Percentiles rank a stretch among this genome's conserved stretches.
These are phyloP conservation scores for Antechinus flavipes DNA, from an alignment of 2,113 vertebrate genomes.

Conservation along the genomic window DNA sequence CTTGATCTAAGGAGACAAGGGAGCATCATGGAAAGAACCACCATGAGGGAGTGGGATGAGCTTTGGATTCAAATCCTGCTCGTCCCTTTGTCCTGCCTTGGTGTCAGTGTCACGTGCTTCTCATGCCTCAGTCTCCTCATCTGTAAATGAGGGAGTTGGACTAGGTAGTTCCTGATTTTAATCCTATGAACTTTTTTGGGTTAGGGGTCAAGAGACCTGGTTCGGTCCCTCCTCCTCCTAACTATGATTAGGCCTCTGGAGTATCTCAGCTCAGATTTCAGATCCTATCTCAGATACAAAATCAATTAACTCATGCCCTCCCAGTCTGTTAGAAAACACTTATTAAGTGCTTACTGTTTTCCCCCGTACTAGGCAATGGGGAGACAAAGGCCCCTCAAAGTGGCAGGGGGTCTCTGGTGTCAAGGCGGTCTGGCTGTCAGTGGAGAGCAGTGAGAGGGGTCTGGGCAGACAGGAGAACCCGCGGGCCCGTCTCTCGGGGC, in stretches of 20 bases:
- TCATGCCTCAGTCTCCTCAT: fast-evolving
- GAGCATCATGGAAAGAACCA: not conserved
- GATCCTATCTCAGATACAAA: too few species aligned
- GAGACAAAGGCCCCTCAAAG: not conserved
- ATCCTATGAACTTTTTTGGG: not conserved
- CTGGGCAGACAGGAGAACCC: not conserved
- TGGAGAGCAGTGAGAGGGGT: not conserved
- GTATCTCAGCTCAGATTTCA: too few species aligned
- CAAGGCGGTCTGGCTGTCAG: not conserved
- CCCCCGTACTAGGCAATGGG: not conserved
- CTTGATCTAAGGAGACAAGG: not conserved
- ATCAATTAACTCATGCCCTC: not conserved
- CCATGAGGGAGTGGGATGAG: not conserved
- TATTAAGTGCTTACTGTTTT: not conserved
- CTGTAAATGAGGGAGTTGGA: not conserved
- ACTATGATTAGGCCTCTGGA: too few species aligned
- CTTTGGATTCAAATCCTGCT: not conserved
- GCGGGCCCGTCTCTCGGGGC: not conserved
- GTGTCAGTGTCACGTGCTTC: not conserved
- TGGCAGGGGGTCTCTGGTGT: not conserved
- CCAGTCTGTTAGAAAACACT: not conserved
- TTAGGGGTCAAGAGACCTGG: too few species aligned
- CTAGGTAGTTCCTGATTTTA: fast-evolving
- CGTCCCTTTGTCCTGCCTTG: not conserved
- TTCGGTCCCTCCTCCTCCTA: too few species aligned